These are phyloP conservation scores for Platichthys flesus DNA, from an alignment of 2,113 vertebrate species.

Conservation along the genomic window DNA sequence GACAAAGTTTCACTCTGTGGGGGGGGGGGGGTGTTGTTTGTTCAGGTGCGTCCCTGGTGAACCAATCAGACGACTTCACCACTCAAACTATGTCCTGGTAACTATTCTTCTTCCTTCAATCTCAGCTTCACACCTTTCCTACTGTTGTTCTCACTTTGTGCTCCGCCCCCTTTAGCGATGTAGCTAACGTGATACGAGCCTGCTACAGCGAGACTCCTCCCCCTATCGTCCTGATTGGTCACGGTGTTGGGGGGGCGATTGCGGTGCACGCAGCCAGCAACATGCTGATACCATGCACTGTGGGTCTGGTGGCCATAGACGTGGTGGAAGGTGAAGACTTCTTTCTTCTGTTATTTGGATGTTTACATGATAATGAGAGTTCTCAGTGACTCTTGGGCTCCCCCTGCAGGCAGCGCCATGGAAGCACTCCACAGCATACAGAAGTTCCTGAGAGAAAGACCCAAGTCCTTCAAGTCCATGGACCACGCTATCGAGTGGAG, in stretches of 20 bases:
- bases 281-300: constrained; percentile 60
- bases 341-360: background rate
- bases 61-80: constrained; percentile 73
- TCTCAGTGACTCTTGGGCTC: background rate
- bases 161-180: constrained; percentile 55
- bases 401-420: constrained; percentile 71
- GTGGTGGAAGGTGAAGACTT: constrained; percentile 71
- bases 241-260: constrained; percentile 77
- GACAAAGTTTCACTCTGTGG: background rate
- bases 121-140: background rate
- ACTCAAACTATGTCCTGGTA: constrained; percentile 79
- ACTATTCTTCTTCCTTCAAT: background rate
- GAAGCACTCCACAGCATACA: constrained; percentile 80
- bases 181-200: constrained; percentile 74
- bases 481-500: constrained; percentile 81
- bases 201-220: constrained; percentile 76
- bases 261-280: constrained; percentile 70
- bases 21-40: background rate
- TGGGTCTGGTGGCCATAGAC: constrained; percentile 76
- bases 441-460: constrained; percentile 76
- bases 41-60: constrained; percentile 68
- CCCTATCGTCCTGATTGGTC: constrained; percentile 74
- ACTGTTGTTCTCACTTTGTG: background rate
- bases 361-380: background rate
- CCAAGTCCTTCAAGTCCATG: constrained; percentile 79